Percentiles rank a stretch among this genome's conserved stretches.
Evolutionary conservation across 2,113 vertebrate genomes (phyloP).

Genomic region (Silurus glanis): DNA sequence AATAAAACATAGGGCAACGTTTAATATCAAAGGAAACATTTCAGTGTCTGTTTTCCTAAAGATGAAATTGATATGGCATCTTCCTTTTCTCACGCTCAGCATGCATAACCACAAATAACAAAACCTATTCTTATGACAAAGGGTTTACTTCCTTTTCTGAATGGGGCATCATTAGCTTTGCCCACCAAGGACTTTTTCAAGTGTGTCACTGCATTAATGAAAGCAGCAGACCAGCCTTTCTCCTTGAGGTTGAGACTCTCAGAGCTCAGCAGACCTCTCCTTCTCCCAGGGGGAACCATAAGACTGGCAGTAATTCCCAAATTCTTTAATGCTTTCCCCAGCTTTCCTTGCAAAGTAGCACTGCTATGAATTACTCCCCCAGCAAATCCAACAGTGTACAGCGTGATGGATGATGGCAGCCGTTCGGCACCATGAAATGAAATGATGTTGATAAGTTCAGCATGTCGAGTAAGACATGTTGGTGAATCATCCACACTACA

Average conservation of each 20-base stretch:
- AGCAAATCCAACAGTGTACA: constrained; percentile 57
- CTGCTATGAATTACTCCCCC: constrained; percentile 56
- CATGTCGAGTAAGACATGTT: constrained; percentile 12
- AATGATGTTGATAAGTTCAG: constrained; percentile 26
- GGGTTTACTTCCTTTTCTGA: constrained; percentile 57
- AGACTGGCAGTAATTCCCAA: constrained; percentile 85
- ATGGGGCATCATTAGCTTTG: constrained; percentile 54
- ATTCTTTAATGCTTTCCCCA: constrained; percentile 70
- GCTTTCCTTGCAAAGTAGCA: constrained; percentile 58
- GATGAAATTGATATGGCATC: constrained; percentile 36
- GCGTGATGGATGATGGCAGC: constrained; percentile 49
- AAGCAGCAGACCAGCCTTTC: constrained; percentile 66
- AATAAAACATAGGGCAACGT: constrained; percentile 6
- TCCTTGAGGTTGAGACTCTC: constrained; percentile 58
- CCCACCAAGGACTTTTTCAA: constrained; percentile 49
- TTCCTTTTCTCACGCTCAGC: constrained; percentile 52
- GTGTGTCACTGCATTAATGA: constrained; percentile 68
- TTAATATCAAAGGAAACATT: constrained; percentile 35
- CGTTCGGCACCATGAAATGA: constrained; percentile 41
- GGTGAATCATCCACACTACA: constrained; percentile 1
- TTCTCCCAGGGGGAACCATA: constrained; percentile 80
- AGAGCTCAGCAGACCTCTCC: constrained; percentile 80
- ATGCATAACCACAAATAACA: constrained; percentile 43
- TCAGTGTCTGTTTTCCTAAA: constrained; percentile 20
- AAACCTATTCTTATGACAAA: constrained; percentile 59